Conservation (phyloP, 2,888 invertebrate genomes). For the Cactoblastis cactorum region DNA sequence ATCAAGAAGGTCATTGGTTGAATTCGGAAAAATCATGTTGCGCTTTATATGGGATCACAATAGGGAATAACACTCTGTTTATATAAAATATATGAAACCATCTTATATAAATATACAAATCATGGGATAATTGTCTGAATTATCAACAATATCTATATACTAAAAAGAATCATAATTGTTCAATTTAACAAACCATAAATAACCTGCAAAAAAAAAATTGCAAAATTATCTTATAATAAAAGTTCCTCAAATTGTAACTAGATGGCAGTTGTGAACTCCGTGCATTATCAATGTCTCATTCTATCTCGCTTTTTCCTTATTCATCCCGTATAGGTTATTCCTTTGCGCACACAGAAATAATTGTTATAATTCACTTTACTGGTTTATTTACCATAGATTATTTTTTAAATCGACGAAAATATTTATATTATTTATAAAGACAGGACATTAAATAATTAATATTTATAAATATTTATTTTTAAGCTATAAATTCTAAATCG, state of each 20-base stretch:
- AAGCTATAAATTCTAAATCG: conserved; percentile 27
- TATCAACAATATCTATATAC: too few species aligned
- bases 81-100: too few species aligned
- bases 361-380: neutral
- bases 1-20: too few species aligned
- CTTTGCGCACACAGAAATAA: conserved; percentile 1
- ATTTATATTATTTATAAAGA: conserved; percentile 17
- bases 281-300: conserved; percentile 5
- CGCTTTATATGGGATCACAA: too few species aligned
- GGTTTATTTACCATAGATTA: neutral
- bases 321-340: conserved; percentile 6
- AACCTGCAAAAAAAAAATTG: neutral
- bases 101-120: too few species aligned
- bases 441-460: neutral
- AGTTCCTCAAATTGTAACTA: neutral
- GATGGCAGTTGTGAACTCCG: conserved; percentile 1
- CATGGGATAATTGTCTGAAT: too few species aligned
- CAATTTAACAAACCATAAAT: too few species aligned
- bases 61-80: too few species aligned
- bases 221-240: neutral
- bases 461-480: neutral
- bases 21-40: too few species aligned
- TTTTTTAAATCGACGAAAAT: neutral
- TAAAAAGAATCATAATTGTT: too few species aligned
- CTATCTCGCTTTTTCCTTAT: conserved; percentile 16